phyloP scores from a whole-genome alignment of 1,140 invertebrate species.

The Maconellicoccus hirsutus region DNA sequence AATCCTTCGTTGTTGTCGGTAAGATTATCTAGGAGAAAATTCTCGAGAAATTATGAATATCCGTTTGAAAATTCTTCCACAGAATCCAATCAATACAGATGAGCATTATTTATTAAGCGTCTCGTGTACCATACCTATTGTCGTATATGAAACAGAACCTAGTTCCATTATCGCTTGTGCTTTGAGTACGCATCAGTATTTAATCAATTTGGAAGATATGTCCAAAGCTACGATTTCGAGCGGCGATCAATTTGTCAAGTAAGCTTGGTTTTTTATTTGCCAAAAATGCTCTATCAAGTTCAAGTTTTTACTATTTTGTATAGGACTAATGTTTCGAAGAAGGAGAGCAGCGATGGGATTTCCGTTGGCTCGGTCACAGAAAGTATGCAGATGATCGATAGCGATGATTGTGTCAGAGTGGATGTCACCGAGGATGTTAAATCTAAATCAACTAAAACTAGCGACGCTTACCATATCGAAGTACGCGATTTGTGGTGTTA shows the following conservation, averaged over 20 bases:
- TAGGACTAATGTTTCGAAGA: not conserved
- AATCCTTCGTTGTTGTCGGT: not conserved
- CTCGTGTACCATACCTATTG: constrained; percentile 50
- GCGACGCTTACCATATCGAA: not conserved
- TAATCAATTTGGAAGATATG: constrained; percentile 43
- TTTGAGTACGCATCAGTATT: constrained; percentile 59
- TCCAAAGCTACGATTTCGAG: not conserved
- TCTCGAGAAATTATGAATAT: too few relatives aligned
- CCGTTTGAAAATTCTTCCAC: too few relatives aligned
- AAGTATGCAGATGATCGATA: not conserved
- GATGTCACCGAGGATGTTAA: not conserved
- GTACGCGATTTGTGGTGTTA: not conserved
- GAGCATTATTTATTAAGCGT: constrained; percentile 52
- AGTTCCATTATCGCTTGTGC: constrained; percentile 84
- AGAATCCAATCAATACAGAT: constrained; percentile 45
- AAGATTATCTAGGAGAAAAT: too few relatives aligned
- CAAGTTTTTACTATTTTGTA: too few relatives aligned
- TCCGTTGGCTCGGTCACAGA: not conserved
- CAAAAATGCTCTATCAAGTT: too few relatives aligned
- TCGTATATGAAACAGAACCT: constrained; percentile 72
- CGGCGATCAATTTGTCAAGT: not conserved
- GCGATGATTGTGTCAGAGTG: not conserved
- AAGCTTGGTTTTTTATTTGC: too few relatives aligned
- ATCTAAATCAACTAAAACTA: not conserved
- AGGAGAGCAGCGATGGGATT: not conserved